These are phyloP conservation scores for Chorisops tibialis DNA, from an alignment of 2,888 invertebrate genomes.

Conservation along the genomic window DNA sequence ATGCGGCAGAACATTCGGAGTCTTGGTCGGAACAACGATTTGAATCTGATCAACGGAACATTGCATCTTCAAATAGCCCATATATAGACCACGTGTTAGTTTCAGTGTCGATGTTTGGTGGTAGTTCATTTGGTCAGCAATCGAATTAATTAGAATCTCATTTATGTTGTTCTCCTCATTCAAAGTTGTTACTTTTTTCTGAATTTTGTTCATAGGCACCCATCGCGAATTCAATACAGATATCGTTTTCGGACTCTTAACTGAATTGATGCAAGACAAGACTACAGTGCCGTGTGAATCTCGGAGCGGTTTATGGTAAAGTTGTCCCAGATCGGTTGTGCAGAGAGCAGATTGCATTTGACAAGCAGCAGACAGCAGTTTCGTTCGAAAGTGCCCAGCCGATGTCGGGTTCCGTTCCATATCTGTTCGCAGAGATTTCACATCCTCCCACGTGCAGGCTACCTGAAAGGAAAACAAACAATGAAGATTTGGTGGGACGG, in stretches of 20 bases:
- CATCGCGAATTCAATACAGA: slow-evolving; percentile 90
- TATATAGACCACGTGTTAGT: slow-evolving; percentile 82
- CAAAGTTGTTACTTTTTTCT: slow-evolving; percentile 71
- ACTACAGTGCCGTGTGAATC: slow-evolving; percentile 90
- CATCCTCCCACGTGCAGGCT: slow-evolving; percentile 95
- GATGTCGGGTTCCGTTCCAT: slow-evolving; percentile 93
- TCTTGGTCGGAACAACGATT: slow-evolving; percentile 86
- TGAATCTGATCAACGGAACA: slow-evolving; percentile 93
- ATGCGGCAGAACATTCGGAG: slow-evolving; percentile 93
- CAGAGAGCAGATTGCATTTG: slow-evolving; percentile 91
- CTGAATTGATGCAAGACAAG: slow-evolving; percentile 76
- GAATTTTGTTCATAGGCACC: slow-evolving; percentile 82
- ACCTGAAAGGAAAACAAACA: slow-evolving; percentile 58
- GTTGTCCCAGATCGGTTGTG: slow-evolving; percentile 89
- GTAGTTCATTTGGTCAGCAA: slow-evolving; percentile 72
- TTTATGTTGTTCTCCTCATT: slow-evolving; percentile 73
- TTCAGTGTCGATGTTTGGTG: slow-evolving; percentile 73
- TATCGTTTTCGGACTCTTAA: slow-evolving; percentile 69
- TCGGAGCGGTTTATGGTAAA: slow-evolving; percentile 86
- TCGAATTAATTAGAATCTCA: slow-evolving; percentile 81
- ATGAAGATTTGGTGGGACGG: background rate
- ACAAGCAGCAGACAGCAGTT: slow-evolving; percentile 85
- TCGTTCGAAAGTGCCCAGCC: slow-evolving; percentile 86
- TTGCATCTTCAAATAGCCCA: slow-evolving; percentile 94
- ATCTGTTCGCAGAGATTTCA: slow-evolving; percentile 83